Evolutionary conservation across 1,140 invertebrate species (phyloP), one percentile per base, ranked within the genome.

Genomic region (Ylistrum balloti): DNA sequence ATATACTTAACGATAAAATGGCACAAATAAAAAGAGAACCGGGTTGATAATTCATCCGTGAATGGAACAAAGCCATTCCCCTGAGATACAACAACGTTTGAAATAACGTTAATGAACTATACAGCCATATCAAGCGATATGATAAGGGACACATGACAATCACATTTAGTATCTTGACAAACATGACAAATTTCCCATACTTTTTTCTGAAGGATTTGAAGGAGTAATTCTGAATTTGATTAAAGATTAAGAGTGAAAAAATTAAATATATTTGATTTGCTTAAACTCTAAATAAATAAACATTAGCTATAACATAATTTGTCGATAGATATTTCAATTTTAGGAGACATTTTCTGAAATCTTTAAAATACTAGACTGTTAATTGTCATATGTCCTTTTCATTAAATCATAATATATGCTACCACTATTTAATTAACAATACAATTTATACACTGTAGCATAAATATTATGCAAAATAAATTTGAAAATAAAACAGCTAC

Each of bases 401-500:
- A 74, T n/a, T 3, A 74, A 74, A 28, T 28, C 5, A 28, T 74
- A n/a, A 17, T 74, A 74, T 17, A 74, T 7, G 5, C 5, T 28
- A 74, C 56, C 56, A 28, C 56, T 74, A 74, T 38, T 13, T 13
- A 38, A 13, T 28, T 74, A 9, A 74, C n/a, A 28, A 74, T 74
- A 74, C 20, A 74, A 0, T 45, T 74, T 28, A 74, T n/a, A 74
- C 56, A 28, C 22, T 9, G 5, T 17, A 74, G 56, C 56, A 74
- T 74, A 74, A 74, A 74, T 74, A 74, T 74, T 74, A 74, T 74
- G 56, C 56, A 74, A 74, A 74, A 74, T 74, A 74, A 45, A 74
- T 28, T 74, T 74, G 56, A 74, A 74, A 74, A 28, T 1, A 74
- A 74, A 74, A n/a, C 5, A 74, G n/a, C 11, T 28, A n/a, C 22